These are phyloP conservation scores for Myotis lucifugus DNA, from an alignment of 2,113 vertebrate species.

Conservation along the genomic window DNA sequence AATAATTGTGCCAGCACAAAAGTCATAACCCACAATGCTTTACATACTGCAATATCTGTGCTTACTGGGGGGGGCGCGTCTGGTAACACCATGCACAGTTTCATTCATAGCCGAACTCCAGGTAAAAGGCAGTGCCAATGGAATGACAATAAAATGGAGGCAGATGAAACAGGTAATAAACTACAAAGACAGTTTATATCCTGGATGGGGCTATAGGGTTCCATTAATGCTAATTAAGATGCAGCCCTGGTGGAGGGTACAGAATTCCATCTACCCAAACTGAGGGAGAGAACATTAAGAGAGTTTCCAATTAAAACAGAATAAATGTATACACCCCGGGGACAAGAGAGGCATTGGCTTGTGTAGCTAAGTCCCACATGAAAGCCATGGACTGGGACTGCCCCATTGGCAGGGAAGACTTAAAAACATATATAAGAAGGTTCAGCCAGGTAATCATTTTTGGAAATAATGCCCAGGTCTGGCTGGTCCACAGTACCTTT, in stretches of 20 bases:
- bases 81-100: not conserved
- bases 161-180: not conserved
- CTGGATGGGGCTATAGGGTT: not conserved
- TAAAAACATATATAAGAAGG: not conserved
- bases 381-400: not conserved
- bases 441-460: not conserved
- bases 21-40: not conserved
- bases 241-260: not conserved
- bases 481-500: not conserved
- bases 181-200: not conserved
- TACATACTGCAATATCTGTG: not conserved
- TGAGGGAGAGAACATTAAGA: not conserved
- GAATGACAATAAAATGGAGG: not conserved
- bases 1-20: not conserved
- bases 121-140: not conserved
- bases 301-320: constrained; percentile 9
- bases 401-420: not conserved
- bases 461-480: not conserved
- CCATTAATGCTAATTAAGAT: not conserved
- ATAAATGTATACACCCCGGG: not conserved
- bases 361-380: not conserved
- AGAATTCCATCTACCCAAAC: not conserved
- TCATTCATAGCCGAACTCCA: not conserved
- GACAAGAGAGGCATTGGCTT: not conserved
- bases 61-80: not conserved